These are phyloP conservation scores for Dioctria rufipes DNA, from an alignment of 2,888 invertebrate genomes.

Conservation along the genomic window DNA sequence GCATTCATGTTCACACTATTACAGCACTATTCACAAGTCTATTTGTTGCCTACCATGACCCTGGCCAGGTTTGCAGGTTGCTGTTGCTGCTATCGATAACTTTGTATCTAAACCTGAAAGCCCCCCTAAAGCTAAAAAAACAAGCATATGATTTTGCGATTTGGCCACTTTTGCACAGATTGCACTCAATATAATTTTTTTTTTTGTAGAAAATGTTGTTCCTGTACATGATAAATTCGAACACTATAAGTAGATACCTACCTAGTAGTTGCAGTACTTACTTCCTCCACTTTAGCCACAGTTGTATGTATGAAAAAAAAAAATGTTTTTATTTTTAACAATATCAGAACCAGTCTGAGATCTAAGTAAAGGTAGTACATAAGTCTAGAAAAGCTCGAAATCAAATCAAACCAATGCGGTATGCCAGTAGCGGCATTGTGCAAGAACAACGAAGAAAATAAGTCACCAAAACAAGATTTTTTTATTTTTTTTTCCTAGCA, in stretches of 20 bases:
- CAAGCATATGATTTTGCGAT: too few relatives aligned
- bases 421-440: slow-evolving; percentile 15
- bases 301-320: not conserved
- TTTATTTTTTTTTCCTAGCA: not conserved
- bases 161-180: slow-evolving; percentile 13
- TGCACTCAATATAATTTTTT: slow-evolving; percentile 26
- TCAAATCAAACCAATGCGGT: not conserved
- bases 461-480: slow-evolving; percentile 33
- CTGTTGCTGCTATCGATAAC: not conserved
- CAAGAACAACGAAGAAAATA: not conserved
- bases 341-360: not conserved
- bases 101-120: too few relatives aligned
- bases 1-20: slow-evolving; percentile 29
- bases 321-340: not conserved
- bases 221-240: too few relatives aligned
- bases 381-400: not conserved
- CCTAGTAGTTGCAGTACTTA: not conserved
- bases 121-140: too few relatives aligned
- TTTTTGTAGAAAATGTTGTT: too few relatives aligned
- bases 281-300: not conserved
- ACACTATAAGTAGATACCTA: too few relatives aligned
- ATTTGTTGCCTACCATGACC: slow-evolving; percentile 32
- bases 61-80: slow-evolving; percentile 20
- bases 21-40: slow-evolving; percentile 1
- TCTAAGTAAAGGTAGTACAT: not conserved